These are phyloP conservation scores for Cirrhinus molitorella DNA, from an alignment of 2,797 vertebrate genomes.

Conservation along the genomic window DNA sequence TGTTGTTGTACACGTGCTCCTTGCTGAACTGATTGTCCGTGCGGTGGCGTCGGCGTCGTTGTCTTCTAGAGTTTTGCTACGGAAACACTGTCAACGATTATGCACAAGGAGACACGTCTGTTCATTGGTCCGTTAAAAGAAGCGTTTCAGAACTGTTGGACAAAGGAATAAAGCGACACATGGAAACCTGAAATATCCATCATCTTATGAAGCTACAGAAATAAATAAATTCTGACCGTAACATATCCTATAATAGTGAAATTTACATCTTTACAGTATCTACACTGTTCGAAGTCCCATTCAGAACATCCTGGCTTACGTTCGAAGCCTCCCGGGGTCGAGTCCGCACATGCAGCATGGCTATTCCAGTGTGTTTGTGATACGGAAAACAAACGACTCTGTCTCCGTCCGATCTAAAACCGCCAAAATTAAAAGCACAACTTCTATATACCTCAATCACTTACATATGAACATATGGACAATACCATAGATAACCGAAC, in stretches of 20 bases:
- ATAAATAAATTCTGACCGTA: slow-evolving; percentile 90
- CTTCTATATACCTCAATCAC: slow-evolving; percentile 50
- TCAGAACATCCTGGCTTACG: slow-evolving; percentile 49
- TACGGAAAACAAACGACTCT: slow-evolving; percentile 43
- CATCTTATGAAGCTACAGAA: slow-evolving; percentile 83
- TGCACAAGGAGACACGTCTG: slow-evolving; percentile 73
- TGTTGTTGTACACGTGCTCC: slow-evolving; percentile 1
- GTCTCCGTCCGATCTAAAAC: slow-evolving; percentile 49
- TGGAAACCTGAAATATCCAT: slow-evolving; percentile 84
- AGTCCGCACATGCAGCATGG: slow-evolving; percentile 3
- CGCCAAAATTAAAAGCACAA: slow-evolving; percentile 52
- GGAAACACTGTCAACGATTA: slow-evolving; percentile 75
- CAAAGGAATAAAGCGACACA: slow-evolving; percentile 78
- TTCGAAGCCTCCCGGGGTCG: slow-evolving; percentile 62
- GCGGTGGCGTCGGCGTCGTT: slow-evolving; percentile 29
- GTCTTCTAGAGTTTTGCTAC: slow-evolving; percentile 60
- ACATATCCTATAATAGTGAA: slow-evolving; percentile 71
- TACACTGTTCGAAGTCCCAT: slow-evolving; percentile 89
- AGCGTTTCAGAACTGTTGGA: slow-evolving; percentile 33
- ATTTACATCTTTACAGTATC: slow-evolving; percentile 82
- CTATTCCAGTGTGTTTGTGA: slow-evolving; percentile 36
- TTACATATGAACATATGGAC: slow-evolving; percentile 48
- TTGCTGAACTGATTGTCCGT: slow-evolving; percentile 56
- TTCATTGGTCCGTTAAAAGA: slow-evolving; percentile 64
- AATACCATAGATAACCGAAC: slow-evolving; percentile 51